Percentiles rank a stretch among this genome's conserved stretches.
Conservation (phyloP, 2,797 vertebrate species). For the Malurus splendens region DNA sequence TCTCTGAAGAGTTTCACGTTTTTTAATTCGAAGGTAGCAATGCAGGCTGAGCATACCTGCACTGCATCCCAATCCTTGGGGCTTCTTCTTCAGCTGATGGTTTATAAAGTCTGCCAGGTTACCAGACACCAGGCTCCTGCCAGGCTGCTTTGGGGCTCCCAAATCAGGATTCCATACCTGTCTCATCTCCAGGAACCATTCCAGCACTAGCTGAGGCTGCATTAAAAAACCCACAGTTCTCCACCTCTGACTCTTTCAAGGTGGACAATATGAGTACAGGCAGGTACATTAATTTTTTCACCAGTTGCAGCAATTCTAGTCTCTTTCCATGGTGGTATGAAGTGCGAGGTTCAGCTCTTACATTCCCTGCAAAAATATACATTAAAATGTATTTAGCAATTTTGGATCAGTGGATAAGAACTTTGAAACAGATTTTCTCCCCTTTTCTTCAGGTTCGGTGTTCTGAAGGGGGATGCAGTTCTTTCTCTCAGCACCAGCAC, state of each 20-base stretch:
- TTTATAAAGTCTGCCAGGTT: neutral
- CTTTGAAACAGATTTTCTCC: neutral
- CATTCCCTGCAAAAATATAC: neutral
- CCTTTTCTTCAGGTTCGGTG: neutral
- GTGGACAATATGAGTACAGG: neutral
- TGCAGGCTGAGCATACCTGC: neutral
- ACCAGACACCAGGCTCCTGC: neutral
- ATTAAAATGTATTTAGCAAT: neutral
- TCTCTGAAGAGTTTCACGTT: neutral
- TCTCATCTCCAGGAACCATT: neutral
- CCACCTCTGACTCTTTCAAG: neutral
- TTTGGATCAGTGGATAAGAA: neutral
- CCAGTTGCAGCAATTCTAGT: neutral
- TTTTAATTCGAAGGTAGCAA: neutral
- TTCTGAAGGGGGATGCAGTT: neutral
- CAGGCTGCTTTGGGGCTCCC: neutral
- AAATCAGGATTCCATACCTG: neutral
- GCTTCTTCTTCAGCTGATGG: neutral
- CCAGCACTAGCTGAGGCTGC: neutral
- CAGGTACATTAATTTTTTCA: neutral
- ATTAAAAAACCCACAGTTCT: neutral
- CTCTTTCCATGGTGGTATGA: neutral
- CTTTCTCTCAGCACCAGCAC: neutral
- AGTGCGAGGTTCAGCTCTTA: neutral
- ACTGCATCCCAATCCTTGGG: fast-evolving